Percentiles rank a stretch among this genome's conserved stretches.
Evolutionary conservation across 1,140 invertebrate species (phyloP).

Genomic region (Bombus balteatus): DNA sequence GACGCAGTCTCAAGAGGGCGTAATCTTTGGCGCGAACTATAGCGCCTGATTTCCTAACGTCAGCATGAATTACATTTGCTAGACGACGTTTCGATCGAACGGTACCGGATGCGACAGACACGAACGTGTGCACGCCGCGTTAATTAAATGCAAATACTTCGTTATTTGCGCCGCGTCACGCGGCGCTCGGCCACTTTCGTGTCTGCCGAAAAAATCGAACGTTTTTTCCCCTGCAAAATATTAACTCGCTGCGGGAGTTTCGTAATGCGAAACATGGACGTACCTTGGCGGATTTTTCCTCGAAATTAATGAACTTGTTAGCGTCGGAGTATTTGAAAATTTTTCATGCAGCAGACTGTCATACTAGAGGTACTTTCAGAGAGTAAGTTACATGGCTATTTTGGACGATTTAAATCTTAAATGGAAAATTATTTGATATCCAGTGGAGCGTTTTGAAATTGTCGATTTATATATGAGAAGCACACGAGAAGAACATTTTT

Average conservation of each 20-base stretch:
- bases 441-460: no score
- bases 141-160: constrained; percentile 39
- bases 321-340: background rate
- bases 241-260: background rate
- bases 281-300: background rate
- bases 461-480: no score
- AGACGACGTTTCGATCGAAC: background rate
- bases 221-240: background rate
- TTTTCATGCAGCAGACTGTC: background rate
- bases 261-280: background rate
- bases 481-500: no score
- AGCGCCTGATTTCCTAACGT: constrained; percentile 5
- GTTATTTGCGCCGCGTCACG: constrained; percentile 6
- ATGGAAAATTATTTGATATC: no score
- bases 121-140: background rate
- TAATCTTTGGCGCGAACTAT: background rate
- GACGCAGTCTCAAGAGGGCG: background rate
- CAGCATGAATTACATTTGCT: constrained; percentile 4
- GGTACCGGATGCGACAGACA: constrained; percentile 7
- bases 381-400: no score
- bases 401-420: no score
- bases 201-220: background rate
- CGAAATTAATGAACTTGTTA: background rate
- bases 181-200: background rate
- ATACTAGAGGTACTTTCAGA: background rate